Conservation (phyloP, 2,797 vertebrate genomes). For the Alauda arvensis region DNA sequence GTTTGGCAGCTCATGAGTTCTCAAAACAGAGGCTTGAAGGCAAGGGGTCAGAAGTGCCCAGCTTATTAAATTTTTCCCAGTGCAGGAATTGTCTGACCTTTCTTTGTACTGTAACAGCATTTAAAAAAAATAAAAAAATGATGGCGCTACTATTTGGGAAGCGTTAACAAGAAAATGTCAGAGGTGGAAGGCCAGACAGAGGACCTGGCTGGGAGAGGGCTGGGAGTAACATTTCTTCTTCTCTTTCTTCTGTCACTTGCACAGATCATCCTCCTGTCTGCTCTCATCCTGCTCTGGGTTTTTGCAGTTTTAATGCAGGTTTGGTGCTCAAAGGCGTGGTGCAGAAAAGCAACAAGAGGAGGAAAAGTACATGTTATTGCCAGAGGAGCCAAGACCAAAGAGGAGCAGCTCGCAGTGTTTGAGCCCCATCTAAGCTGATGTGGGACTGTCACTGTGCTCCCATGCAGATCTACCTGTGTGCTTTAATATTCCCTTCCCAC, state of each 20-base stretch:
- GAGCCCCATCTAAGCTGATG: background rate
- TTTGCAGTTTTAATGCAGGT: background rate
- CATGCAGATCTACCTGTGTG: background rate
- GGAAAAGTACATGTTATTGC: background rate
- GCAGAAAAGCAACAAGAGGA: background rate
- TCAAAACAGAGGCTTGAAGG: constrained; percentile 23
- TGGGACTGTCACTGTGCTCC: background rate
- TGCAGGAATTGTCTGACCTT: constrained; percentile 8
- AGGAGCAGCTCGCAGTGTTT: accelerated
- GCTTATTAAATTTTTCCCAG: background rate
- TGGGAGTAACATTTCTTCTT: background rate
- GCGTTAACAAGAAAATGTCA: background rate
- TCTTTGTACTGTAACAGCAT: background rate
- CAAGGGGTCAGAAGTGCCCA: background rate
- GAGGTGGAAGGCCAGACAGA: background rate
- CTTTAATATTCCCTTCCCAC: background rate
- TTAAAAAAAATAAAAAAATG: background rate
- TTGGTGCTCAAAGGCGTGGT: background rate
- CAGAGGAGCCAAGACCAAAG: background rate
- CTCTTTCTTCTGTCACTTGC: background rate
- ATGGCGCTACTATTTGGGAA: background rate
- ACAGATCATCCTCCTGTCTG: background rate
- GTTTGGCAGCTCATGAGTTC: constrained; percentile 19
- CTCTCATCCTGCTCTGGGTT: background rate
- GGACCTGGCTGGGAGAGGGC: background rate